phyloP scores from a whole-genome alignment of 2,797 vertebrate species.

The Phataginus tetradactyla region DNA sequence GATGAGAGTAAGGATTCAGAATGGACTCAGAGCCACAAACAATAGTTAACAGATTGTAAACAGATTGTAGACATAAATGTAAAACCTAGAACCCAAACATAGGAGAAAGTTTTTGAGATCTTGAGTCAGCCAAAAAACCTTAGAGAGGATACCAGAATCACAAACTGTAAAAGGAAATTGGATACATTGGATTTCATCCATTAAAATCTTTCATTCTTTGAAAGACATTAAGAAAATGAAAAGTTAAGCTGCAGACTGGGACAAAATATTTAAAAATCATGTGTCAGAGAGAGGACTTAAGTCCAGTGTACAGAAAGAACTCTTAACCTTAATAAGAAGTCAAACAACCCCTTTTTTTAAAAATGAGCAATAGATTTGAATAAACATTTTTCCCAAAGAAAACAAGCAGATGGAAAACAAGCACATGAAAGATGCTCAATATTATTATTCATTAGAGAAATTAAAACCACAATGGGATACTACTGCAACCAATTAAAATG shows the following conservation, averaged over 20 bases:
- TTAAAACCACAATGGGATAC: neutral
- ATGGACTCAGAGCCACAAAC: neutral
- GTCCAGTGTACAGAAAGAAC: neutral
- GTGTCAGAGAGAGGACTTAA: neutral
- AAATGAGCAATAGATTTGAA: neutral
- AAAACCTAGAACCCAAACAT: neutral
- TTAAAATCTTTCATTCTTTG: slow-evolving; percentile 36
- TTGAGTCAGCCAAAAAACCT: neutral
- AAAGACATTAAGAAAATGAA: slow-evolving; percentile 9
- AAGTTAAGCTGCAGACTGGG: neutral
- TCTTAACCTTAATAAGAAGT: neutral
- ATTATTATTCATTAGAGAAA: neutral
- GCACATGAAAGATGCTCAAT: neutral
- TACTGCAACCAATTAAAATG: neutral
- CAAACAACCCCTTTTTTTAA: neutral
- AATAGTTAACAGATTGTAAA: neutral
- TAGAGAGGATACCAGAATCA: neutral
- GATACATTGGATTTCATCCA: neutral
- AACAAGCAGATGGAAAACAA: neutral
- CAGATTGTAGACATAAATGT: neutral
- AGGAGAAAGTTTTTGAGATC: neutral
- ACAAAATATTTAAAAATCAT: neutral
- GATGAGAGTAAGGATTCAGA: neutral
- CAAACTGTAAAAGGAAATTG: slow-evolving; percentile 16
- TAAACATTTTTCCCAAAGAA: neutral